Evolutionary conservation across 2,888 invertebrate genomes (phyloP).

Genomic region (Habroteleia sp.): DNA sequence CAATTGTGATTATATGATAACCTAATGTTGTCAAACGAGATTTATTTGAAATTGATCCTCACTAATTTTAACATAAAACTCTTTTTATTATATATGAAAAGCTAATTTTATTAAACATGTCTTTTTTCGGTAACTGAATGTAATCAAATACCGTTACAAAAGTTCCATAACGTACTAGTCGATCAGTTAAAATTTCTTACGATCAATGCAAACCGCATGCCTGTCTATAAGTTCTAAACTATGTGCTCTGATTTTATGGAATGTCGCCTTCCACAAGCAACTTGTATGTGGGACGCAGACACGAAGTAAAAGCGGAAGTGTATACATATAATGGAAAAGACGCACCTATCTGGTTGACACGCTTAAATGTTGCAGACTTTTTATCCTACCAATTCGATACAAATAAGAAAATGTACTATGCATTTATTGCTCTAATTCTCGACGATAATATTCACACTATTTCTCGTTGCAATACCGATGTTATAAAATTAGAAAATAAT

Average conservation of each 20-base stretch:
- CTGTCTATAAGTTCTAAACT: slow-evolving; percentile 22
- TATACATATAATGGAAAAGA: slow-evolving; percentile 18
- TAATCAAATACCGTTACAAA: slow-evolving; percentile 48
- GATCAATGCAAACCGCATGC: slow-evolving; percentile 9
- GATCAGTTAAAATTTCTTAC: slow-evolving; percentile 13
- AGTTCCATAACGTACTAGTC: slow-evolving; percentile 18
- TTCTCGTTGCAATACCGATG: too few relatives aligned
- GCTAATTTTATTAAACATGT: too few relatives aligned
- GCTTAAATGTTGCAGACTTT: slow-evolving; percentile 24
- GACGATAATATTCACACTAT: too few relatives aligned
- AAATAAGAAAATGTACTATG: too few relatives aligned
- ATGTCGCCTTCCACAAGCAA: slow-evolving; percentile 17
- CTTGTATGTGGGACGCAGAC: slow-evolving; percentile 24
- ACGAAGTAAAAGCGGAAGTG: slow-evolving; percentile 40
- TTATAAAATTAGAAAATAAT: too few relatives aligned
- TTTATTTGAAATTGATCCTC: too few relatives aligned
- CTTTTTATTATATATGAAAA: slow-evolving; percentile 1
- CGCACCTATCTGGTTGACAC: slow-evolving; percentile 41
- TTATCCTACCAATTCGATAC: too few relatives aligned
- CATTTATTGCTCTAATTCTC: too few relatives aligned
- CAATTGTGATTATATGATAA: too few relatives aligned
- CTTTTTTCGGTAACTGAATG: slow-evolving; percentile 21
- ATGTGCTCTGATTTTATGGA: slow-evolving; percentile 39
- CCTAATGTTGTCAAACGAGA: too few relatives aligned
- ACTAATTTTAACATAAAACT: background rate